Evolutionary conservation across 2,888 invertebrate species (phyloP).

Genomic region (Nomada flava): DNA sequence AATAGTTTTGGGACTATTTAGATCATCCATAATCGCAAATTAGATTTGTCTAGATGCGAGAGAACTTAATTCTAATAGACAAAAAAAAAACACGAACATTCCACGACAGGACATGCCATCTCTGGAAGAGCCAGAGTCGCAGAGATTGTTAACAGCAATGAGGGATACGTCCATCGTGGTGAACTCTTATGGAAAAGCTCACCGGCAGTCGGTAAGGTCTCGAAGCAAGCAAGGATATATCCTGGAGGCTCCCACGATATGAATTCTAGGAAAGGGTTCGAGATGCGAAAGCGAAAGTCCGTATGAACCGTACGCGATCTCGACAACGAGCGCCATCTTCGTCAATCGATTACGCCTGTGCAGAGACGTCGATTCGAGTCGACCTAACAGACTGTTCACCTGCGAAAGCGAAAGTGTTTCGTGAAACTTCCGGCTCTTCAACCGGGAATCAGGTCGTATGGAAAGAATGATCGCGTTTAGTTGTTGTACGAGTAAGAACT

Average conservation of each 20-base stretch:
- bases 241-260: slow-evolving; percentile 61
- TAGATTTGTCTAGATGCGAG: not conserved
- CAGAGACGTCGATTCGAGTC: slow-evolving; percentile 11
- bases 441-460: slow-evolving; percentile 36
- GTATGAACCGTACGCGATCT: slow-evolving; percentile 23
- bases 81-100: not conserved
- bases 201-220: slow-evolving; percentile 68
- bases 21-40: too few relatives aligned
- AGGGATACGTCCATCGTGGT: slow-evolving; percentile 43
- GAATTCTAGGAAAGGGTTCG: slow-evolving; percentile 31
- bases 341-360: slow-evolving; percentile 48
- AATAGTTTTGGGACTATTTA: too few relatives aligned
- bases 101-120: slow-evolving; percentile 47
- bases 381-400: slow-evolving; percentile 34
- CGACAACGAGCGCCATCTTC: slow-evolving; percentile 52
- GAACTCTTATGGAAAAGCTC: slow-evolving; percentile 43
- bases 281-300: slow-evolving; percentile 31
- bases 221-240: slow-evolving; percentile 37
- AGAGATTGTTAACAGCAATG: slow-evolving; percentile 45
- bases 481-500: not conserved
- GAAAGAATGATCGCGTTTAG: not conserved
- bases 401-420: slow-evolving; percentile 57
- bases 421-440: slow-evolving; percentile 50
- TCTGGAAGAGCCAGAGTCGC: slow-evolving; percentile 54
- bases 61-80: not conserved